A percentile compares a stretch with the other conserved stretches of the same genome.
Evolutionary conservation across 2,888 invertebrate genomes (phyloP).

Genomic region (Andrena chrysosceles): DNA sequence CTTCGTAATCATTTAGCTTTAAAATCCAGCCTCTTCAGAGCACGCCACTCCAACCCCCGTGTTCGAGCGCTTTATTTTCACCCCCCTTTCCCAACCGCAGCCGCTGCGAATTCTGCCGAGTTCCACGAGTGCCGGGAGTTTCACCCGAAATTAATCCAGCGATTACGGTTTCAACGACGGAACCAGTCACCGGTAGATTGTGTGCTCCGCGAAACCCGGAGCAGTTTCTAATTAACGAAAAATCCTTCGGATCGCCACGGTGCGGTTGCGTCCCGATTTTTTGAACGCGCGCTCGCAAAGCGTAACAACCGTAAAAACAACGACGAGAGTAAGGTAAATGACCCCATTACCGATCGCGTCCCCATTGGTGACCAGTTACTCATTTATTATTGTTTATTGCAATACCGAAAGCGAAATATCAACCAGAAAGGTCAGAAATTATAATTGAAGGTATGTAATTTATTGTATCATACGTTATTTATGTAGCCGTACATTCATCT

Average conservation of each 20-base stretch:
- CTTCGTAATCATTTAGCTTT: slow-evolving; percentile 60
- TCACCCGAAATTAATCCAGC: slow-evolving; percentile 53
- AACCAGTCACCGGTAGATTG: slow-evolving; percentile 15
- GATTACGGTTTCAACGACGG: slow-evolving; percentile 41
- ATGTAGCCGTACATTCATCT: too few species aligned
- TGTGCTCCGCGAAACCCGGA: slow-evolving; percentile 16
- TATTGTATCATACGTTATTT: too few species aligned
- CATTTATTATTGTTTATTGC: too few species aligned
- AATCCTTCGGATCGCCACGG: slow-evolving; percentile 13
- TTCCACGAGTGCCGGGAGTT: slow-evolving; percentile 52
- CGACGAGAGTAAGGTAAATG: too few species aligned
- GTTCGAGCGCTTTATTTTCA: slow-evolving; percentile 7
- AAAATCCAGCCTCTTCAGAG: slow-evolving; percentile 50
- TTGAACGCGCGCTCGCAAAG: not conserved
- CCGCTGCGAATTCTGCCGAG: slow-evolving; percentile 35
- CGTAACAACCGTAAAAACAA: slow-evolving; percentile 5
- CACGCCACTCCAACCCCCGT: slow-evolving; percentile 31
- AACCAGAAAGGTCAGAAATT: too few species aligned
- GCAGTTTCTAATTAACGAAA: slow-evolving; percentile 42
- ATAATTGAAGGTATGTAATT: too few species aligned
- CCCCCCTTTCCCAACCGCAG: slow-evolving; percentile 1
- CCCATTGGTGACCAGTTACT: too few species aligned
- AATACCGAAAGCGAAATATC: too few species aligned
- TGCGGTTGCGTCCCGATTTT: not conserved
- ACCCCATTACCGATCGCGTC: too few species aligned